Base-by-base conservation (phyloP, 1,140 invertebrate species). In the Drosophila repleta region DNA sequence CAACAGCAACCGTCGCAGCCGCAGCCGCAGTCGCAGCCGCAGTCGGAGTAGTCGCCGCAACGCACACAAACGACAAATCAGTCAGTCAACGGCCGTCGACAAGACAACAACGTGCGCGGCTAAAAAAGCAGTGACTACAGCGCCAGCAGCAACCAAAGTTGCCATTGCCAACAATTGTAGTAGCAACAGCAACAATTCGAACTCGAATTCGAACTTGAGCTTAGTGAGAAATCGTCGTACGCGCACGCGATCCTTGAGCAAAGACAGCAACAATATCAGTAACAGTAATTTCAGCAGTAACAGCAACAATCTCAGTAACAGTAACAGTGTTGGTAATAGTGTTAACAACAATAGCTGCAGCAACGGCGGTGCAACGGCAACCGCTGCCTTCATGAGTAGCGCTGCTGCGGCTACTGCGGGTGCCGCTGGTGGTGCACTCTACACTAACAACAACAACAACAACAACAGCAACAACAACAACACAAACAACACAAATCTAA, bases 321-420 rank as follows among this genome's bases (percentile, higher is more conserved):
- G 57, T 48, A 81, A 63, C 45, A 70, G 56, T 65, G 65, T 51
- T 56, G 46, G 45, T 61, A 89, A 68, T 32, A 85, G 63, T 62
- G 69, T 58, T 56, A 73, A 67, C 35, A 75, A 75, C 49, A 64
- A 55, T 24, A 61, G 58, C 67, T 52, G 67, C 66, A 70, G 72
- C 79, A 85, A 73, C 66, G 75, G 64, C 76, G 52, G 62, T 41
- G 58, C 78, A 80, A 77, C 81, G 94, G 63, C 76, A 85, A 76
- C 81, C 58, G 83, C 88, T 78, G 85, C 94, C 92, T 96, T 96
- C 93, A 95, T 96, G 92, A 95, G 95, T 92, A 91, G 90, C 85
- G 90, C 90, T 88, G 85, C 90, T 80, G 89, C 90, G 90, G 90
- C 90, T 88, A 84, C 82, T 73, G 90, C 90, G 82, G 90, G 90